phyloP scores from a whole-genome alignment of 2,113 vertebrate species.

The Haplochromis vanheusdeni region DNA sequence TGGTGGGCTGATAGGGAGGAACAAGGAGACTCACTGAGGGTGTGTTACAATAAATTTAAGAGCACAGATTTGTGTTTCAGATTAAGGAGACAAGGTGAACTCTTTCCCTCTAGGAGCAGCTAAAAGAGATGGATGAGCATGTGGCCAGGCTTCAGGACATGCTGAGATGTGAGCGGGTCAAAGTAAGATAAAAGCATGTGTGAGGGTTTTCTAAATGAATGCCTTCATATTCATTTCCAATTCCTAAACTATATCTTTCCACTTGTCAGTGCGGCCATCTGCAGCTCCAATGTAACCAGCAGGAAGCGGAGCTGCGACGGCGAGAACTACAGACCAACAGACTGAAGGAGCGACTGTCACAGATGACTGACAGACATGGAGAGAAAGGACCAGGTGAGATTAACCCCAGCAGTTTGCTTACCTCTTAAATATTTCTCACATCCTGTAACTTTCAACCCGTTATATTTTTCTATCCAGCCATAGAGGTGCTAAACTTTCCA shows the following conservation, averaged over 20 bases:
- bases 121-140: slow-evolving; percentile 55
- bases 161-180: slow-evolving; percentile 50
- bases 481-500: slow-evolving; percentile 63
- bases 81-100: neutral
- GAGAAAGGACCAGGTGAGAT: slow-evolving; percentile 49
- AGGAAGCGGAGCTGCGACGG: slow-evolving; percentile 55
- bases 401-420: neutral
- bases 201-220: neutral
- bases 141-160: slow-evolving; percentile 56
- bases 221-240: no score
- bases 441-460: neutral
- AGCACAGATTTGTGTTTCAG: neutral
- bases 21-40: slow-evolving; percentile 22
- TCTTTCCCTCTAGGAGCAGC: slow-evolving; percentile 50
- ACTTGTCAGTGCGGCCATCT: slow-evolving; percentile 31
- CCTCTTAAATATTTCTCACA: neutral
- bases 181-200: slow-evolving; percentile 17
- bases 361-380: slow-evolving; percentile 36
- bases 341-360: slow-evolving; percentile 57
- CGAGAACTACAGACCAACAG: slow-evolving; percentile 51
- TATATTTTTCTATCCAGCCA: slow-evolving; percentile 24
- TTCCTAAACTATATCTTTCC: neutral
- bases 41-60: neutral
- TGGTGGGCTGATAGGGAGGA: slow-evolving; percentile 23
- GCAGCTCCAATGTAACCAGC: slow-evolving; percentile 57